These are phyloP conservation scores for Tinea semifulvella DNA, from an alignment of 2,888 invertebrate genomes.

Conservation along the genomic window DNA sequence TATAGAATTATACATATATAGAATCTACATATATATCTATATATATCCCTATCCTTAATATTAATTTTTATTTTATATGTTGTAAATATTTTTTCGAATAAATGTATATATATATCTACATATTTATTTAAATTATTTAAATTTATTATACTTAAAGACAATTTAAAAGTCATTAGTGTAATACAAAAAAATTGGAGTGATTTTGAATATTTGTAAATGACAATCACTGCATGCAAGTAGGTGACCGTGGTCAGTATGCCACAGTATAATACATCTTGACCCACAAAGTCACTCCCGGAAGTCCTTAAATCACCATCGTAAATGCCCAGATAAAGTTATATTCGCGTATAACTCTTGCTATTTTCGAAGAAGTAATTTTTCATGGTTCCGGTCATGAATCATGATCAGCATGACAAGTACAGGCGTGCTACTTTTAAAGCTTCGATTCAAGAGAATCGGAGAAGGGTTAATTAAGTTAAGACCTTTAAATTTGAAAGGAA, in stretches of 20 bases:
- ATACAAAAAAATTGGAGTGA: too few relatives aligned
- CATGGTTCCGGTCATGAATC: constrained; percentile 4
- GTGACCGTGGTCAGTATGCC: constrained; percentile 9
- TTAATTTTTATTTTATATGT: too few relatives aligned
- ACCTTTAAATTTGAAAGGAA: constrained; percentile 5
- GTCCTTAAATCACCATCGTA: constrained; percentile 10
- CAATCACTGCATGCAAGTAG: too few relatives aligned
- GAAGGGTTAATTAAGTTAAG: constrained; percentile 4
- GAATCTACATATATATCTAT: too few relatives aligned
- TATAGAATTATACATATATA: too few relatives aligned
- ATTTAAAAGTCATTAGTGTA: too few relatives aligned
- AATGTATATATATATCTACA: too few relatives aligned
- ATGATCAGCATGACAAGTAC: constrained; percentile 1
- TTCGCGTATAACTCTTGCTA: constrained; percentile 4
- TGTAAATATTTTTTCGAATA: too few relatives aligned
- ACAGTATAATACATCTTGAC: background rate
- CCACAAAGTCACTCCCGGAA: constrained; percentile 9
- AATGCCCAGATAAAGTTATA: background rate
- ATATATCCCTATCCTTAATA: too few relatives aligned
- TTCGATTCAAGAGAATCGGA: background rate
- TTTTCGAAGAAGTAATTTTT: background rate
- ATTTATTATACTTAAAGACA: too few relatives aligned
- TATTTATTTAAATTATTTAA: too few relatives aligned
- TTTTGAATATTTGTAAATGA: too few relatives aligned
- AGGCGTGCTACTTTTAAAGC: background rate